Base-by-base conservation (phyloP, 2,888 invertebrate species). In the Drosophila anomalata region DNA sequence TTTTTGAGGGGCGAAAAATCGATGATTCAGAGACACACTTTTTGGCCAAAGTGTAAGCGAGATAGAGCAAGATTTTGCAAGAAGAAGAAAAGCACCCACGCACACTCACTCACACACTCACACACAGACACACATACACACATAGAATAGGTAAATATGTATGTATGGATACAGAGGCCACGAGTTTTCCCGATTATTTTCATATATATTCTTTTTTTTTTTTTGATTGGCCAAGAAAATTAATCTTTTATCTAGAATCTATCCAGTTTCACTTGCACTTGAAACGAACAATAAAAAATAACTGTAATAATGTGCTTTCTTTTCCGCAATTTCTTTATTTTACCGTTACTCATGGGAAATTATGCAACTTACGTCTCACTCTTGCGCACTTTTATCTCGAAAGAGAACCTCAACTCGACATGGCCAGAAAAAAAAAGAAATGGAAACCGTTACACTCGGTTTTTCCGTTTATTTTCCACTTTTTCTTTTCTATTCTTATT, bases 291-390 rank as follows among this genome's bases (percentile, higher is more conserved):
- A 14, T 47, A 54, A 53, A 48, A 56, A 58, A 55, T 39, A 26
- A 17, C 4, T 56, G 52, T 33, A 26, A 22, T 4, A 39, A 61
- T 58, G 42, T 47, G 26, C 31, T 29, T 8, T 8, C 3, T 31
- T 58, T 54, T 26, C 9, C 42, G 51, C 29, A 11, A 20, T 52
- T 52, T 68, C 36, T 24, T 20, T 53, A 20, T 58, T 62, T 50
- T 42, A 42, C 22, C 62, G 58, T 63, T 42, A 53, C 56, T 56
- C 47, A 7, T 55, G 61, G 68, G 68, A 60, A 76, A 76, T 79
- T 75, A 74, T 75, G 73, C 82, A 91, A 91, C 91, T 91, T 90
- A 91, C 91, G 90, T 91, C 91, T 91, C 89, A 90, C 81, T 89
- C 79, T 84, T 77, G 72, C 61, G 69, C 85, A 85, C 80, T 74